Percentiles rank a stretch among this genome's conserved stretches.
Evolutionary conservation across 2,888 invertebrate species (phyloP).

Genomic region (Chromoteleia sp.): DNA sequence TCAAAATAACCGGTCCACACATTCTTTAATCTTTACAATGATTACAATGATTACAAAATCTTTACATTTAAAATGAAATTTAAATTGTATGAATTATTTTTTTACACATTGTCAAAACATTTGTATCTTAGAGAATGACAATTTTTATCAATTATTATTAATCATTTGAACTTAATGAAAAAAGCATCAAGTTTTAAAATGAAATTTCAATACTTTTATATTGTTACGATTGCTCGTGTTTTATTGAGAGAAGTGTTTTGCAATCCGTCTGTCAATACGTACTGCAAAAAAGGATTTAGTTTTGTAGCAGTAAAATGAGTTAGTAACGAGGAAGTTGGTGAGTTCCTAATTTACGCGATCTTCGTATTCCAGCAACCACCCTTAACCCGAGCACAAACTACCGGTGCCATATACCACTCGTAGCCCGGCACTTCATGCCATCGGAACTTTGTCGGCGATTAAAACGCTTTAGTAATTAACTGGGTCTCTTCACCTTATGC

Average conservation of each 20-base stretch:
- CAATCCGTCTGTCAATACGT: neutral
- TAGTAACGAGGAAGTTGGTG: constrained; percentile 74
- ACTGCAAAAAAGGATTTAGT: constrained; percentile 8
- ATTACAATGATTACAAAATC: too few relatives aligned
- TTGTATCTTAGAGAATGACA: too few relatives aligned
- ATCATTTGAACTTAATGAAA: too few relatives aligned
- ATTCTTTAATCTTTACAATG: too few relatives aligned
- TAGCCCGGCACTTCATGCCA: constrained; percentile 76
- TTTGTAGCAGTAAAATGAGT: constrained; percentile 51
- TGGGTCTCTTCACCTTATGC: constrained; percentile 83
- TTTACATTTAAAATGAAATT: too few relatives aligned
- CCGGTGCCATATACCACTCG: constrained; percentile 71
- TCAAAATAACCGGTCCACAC: too few relatives aligned
- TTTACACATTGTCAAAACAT: too few relatives aligned
- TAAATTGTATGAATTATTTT: too few relatives aligned
- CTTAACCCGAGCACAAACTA: constrained; percentile 71
- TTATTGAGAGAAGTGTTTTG: neutral
- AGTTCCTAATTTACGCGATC: constrained; percentile 83
- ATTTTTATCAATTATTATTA: too few relatives aligned
- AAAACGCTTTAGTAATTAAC: constrained; percentile 85
- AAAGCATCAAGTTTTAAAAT: too few relatives aligned
- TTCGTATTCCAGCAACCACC: constrained; percentile 77
- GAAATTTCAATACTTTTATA: too few relatives aligned
- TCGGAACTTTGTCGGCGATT: constrained; percentile 84
- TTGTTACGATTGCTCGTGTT: too few relatives aligned